Conservation (phyloP, 2,113 vertebrate species). For the Bubo blakistoni region DNA sequence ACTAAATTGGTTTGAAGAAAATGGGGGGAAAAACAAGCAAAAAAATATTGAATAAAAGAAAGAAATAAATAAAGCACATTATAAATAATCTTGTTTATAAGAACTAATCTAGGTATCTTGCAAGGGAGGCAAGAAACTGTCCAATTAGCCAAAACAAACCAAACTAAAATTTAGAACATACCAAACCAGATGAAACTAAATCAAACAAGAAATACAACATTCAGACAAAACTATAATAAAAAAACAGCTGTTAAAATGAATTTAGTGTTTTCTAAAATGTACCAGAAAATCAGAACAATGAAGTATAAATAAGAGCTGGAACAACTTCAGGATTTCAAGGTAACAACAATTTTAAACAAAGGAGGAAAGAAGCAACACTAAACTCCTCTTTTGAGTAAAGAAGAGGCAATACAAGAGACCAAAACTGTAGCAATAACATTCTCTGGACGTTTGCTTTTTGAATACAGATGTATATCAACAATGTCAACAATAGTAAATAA, state of each 20-base stretch:
- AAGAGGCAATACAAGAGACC: not conserved
- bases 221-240: not conserved
- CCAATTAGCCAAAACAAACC: not conserved
- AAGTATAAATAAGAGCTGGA: not conserved
- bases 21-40: rapidly evolving
- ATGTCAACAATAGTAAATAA: not conserved
- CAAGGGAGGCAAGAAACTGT: not conserved
- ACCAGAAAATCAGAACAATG: not conserved
- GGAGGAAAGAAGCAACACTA: not conserved
- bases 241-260: not conserved
- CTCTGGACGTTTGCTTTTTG: not conserved
- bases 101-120: not conserved
- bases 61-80: not conserved
- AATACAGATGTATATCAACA: not conserved
- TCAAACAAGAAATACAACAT: not conserved
- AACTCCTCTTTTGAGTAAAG: not conserved
- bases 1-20: not conserved
- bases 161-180: not conserved
- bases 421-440: not conserved
- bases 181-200: not conserved
- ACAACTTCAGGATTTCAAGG: not conserved
- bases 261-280: not conserved
- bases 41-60: not conserved
- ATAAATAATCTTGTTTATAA: not conserved
- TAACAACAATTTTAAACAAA: not conserved